Conservation (phyloP, 2,113 vertebrate species). For the Vidua macroura region DNA sequence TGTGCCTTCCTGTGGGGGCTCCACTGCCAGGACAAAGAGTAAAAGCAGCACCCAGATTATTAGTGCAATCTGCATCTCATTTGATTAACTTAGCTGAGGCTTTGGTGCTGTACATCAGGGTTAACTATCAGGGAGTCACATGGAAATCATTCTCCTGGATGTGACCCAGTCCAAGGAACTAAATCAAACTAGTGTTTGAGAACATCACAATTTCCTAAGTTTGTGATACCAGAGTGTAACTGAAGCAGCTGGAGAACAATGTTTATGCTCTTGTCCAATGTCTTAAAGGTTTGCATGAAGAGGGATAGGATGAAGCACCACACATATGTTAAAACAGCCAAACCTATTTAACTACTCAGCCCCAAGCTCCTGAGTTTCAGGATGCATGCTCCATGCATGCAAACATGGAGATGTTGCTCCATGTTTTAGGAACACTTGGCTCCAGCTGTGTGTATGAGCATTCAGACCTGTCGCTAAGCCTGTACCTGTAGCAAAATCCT, state of each 20-base stretch:
- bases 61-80: background rate
- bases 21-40: background rate
- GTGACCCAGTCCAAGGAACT: background rate
- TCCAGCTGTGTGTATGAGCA: background rate
- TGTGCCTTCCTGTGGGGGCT: background rate
- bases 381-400: no score
- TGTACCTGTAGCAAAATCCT: background rate
- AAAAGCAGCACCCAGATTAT: background rate
- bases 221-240: background rate
- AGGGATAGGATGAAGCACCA: background rate
- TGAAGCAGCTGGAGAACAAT: background rate
- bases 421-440: background rate
- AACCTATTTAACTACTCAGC: background rate
- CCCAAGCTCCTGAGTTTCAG: background rate
- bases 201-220: background rate
- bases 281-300: background rate
- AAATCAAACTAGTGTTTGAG: background rate
- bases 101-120: background rate
- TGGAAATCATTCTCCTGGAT: background rate
- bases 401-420: no score
- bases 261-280: background rate
- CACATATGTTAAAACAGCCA: background rate
- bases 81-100: background rate
- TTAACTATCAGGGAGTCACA: background rate
- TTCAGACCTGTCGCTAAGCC: background rate